Percentiles rank a stretch among this genome's conserved stretches.
Conservation (phyloP, 2,888 invertebrate genomes). For the Choristoneura rosaceana region DNA sequence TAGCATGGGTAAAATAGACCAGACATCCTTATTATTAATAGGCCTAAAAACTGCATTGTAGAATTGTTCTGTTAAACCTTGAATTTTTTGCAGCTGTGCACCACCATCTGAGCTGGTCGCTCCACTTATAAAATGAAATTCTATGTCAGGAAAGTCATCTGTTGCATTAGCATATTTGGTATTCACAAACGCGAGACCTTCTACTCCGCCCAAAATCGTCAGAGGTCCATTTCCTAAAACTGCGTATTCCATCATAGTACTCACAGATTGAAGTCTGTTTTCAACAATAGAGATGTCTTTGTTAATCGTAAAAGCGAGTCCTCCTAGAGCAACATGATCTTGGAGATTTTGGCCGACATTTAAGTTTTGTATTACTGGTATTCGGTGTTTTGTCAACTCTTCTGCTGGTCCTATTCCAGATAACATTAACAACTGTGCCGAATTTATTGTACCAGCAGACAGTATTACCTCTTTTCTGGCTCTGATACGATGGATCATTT, state of each 20-base stretch:
- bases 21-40: constrained; percentile 91
- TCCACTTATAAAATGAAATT: constrained; percentile 95
- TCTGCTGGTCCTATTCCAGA: constrained; percentile 94
- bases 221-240: constrained; percentile 93
- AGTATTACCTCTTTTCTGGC: constrained; percentile 95
- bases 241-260: constrained; percentile 93
- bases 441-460: constrained; percentile 96
- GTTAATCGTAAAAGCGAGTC: constrained; percentile 92
- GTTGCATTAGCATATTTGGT: constrained; percentile 93
- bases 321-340: constrained; percentile 95
- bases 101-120: constrained; percentile 95
- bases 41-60: constrained; percentile 91
- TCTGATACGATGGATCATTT: constrained; percentile 89
- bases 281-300: constrained; percentile 92
- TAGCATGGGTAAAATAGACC: constrained; percentile 94
- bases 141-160: constrained; percentile 95
- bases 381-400: constrained; percentile 89
- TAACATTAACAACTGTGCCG: constrained; percentile 97
- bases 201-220: constrained; percentile 95
- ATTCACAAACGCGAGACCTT: constrained; percentile 95
- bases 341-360: constrained; percentile 95
- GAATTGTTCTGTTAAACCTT: constrained; percentile 90
- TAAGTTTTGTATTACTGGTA: constrained; percentile 92
- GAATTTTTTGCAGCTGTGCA: constrained; percentile 91
- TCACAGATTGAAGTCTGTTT: constrained; percentile 90